A percentile compares a stretch with the other conserved stretches of the same genome.
Evolutionary conservation across 1,140 invertebrate genomes (phyloP).

Genomic region (Teleopsis dalmanni): DNA sequence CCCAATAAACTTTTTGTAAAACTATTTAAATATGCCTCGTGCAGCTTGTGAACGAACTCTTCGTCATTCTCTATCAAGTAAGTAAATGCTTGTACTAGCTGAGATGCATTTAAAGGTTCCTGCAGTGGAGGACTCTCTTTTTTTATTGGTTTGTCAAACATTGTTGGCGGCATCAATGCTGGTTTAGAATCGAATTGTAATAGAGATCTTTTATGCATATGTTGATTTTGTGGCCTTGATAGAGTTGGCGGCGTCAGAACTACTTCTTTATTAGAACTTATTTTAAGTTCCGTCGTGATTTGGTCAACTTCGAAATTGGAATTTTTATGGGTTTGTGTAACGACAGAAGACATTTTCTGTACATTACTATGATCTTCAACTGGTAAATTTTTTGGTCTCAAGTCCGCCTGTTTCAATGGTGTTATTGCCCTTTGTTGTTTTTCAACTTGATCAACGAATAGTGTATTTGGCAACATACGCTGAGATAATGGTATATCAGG

Average conservation of each 20-base stretch:
- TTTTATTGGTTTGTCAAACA: conserved; percentile 51
- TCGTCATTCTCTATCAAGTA: conserved; percentile 81
- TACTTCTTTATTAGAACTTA: not conserved
- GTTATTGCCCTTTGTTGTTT: conserved; percentile 60
- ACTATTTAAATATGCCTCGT: conserved; percentile 86
- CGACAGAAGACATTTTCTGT: conserved; percentile 1
- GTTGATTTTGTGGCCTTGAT: conserved; percentile 2
- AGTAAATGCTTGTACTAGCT: conserved; percentile 78
- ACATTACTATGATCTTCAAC: not conserved
- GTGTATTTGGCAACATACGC: conserved; percentile 56
- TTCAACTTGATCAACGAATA: conserved; percentile 81
- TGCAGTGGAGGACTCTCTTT: not conserved
- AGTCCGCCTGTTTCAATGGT: not conserved
- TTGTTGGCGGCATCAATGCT: conserved; percentile 72
- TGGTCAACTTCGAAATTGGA: not conserved
- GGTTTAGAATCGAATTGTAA: conserved; percentile 44
- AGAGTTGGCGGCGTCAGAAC: conserved; percentile 10
- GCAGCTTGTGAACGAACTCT: conserved; percentile 77
- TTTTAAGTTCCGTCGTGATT: conserved; percentile 1
- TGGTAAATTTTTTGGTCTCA: not conserved
- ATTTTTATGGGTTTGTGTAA: conserved; percentile 1
- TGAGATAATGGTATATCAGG: conserved; percentile 47
- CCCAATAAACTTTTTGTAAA: too few species aligned
- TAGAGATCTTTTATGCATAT: conserved; percentile 3
- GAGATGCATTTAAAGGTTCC: conserved; percentile 75